These are phyloP conservation scores for Chaetodon trifasciatus DNA, from an alignment of 2,797 vertebrate species.

Conservation along the genomic window DNA sequence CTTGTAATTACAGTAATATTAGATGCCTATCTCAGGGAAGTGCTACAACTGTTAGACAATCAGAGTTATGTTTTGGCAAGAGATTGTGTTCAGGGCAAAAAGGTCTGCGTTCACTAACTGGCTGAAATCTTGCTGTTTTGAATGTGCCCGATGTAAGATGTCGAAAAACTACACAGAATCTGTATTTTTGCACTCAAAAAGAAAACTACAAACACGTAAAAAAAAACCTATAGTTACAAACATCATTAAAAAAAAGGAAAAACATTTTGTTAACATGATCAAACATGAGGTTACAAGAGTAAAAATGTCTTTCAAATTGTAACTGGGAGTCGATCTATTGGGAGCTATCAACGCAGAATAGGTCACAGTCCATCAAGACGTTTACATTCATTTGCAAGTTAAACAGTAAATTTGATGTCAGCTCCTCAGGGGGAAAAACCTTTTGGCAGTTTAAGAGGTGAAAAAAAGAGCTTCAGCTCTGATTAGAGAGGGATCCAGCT, in stretches of 20 bases:
- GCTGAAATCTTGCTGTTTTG: not conserved
- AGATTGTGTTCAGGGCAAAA: not conserved
- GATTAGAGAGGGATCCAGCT: not conserved
- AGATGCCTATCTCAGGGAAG: not conserved
- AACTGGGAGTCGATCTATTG: constrained; percentile 34
- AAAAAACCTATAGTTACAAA: constrained; percentile 35
- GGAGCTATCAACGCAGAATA: constrained; percentile 38
- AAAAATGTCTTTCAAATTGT: constrained; percentile 60
- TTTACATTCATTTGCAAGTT: constrained; percentile 69
- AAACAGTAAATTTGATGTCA: constrained; percentile 69
- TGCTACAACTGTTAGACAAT: constrained; percentile 3
- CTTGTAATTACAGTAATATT: not conserved
- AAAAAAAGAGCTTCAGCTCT: constrained; percentile 17
- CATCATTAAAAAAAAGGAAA: constrained; percentile 30
- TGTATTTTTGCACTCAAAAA: constrained; percentile 22
- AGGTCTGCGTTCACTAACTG: not conserved
- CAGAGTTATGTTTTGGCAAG: constrained; percentile 12
- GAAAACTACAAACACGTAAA: constrained; percentile 21
- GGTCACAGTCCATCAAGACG: constrained; percentile 56
- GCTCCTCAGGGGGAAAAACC: constrained; percentile 53
- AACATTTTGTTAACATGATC: constrained; percentile 50
- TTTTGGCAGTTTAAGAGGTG: constrained; percentile 26
- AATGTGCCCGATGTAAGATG: constrained; percentile 1
- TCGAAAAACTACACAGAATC: constrained; percentile 20
- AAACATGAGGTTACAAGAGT: constrained; percentile 39